These are phyloP conservation scores for Valencia hispanica DNA, from an alignment of 2,797 vertebrate species.

Conservation along the genomic window DNA sequence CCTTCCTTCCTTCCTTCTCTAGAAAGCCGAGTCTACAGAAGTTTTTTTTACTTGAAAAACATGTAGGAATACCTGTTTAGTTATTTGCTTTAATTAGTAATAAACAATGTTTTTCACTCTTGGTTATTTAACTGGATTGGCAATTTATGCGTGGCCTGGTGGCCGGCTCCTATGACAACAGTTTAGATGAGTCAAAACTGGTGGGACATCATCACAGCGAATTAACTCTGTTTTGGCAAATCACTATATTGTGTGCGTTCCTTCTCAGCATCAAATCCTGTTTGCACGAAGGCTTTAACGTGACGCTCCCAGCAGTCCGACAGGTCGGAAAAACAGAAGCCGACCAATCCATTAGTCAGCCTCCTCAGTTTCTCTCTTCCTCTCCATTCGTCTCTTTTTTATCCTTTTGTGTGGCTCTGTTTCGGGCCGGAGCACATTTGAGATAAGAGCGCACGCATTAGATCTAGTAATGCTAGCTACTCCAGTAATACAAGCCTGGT, in stretches of 20 bases:
- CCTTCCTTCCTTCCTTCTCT: neutral
- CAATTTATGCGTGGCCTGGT: constrained; percentile 46
- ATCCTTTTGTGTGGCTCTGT: constrained; percentile 26
- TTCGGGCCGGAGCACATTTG: constrained; percentile 36
- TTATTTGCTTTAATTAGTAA: constrained; percentile 48
- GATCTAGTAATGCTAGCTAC: constrained; percentile 60
- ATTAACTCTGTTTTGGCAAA: constrained; percentile 34
- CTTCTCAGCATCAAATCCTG: constrained; percentile 28
- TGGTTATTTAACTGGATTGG: constrained; percentile 68
- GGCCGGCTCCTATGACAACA: constrained; percentile 46
- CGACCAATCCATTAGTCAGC: constrained; percentile 58
- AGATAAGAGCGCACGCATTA: constrained; percentile 43
- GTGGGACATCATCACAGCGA: constrained; percentile 43
- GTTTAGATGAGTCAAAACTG: constrained; percentile 59
- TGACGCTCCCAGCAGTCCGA: constrained; percentile 30
- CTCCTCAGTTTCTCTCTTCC: constrained; percentile 51
- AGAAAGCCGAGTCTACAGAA: neutral
- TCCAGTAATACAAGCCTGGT: constrained; percentile 63
- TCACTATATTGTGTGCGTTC: constrained; percentile 29
- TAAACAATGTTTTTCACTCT: constrained; percentile 55
- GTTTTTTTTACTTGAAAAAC: neutral
- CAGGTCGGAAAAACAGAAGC: constrained; percentile 57
- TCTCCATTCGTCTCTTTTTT: constrained; percentile 17
- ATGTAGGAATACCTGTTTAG: neutral
- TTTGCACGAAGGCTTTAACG: constrained; percentile 32